Evolutionary conservation across 1,140 invertebrate species (phyloP).

Genomic region (Popillia japonica): DNA sequence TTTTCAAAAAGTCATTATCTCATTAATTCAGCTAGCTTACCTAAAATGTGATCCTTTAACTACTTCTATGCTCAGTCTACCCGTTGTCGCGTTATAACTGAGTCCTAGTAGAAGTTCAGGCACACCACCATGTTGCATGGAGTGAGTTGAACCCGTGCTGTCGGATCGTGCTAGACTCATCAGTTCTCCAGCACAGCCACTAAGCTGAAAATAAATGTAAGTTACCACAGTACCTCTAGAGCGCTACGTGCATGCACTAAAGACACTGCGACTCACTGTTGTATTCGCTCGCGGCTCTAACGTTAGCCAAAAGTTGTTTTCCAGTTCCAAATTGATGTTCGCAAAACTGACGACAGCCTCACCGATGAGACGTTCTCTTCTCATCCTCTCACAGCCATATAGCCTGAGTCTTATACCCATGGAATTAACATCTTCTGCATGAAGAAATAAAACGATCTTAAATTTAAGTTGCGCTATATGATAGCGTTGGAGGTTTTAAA

Average conservation of each 20-base stretch:
- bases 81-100: slow-evolving; percentile 92
- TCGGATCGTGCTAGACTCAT: slow-evolving; percentile 88
- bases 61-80: slow-evolving; percentile 89
- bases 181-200: slow-evolving; percentile 65
- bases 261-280: slow-evolving; percentile 68
- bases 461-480: no score
- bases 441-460: neutral
- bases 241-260: neutral
- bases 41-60: slow-evolving; percentile 94
- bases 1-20: no score
- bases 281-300: slow-evolving; percentile 83
- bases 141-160: slow-evolving; percentile 91
- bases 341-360: slow-evolving; percentile 89
- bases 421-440: slow-evolving; percentile 85
- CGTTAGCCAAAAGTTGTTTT: slow-evolving; percentile 88
- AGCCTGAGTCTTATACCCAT: slow-evolving; percentile 90
- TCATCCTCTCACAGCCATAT: slow-evolving; percentile 89
- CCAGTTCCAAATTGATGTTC: slow-evolving; percentile 84
- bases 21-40: slow-evolving; percentile 55
- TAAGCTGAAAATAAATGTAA: slow-evolving; percentile 50
- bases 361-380: slow-evolving; percentile 88
- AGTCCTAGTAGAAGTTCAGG: slow-evolving; percentile 89
- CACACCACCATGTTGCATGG: slow-evolving; percentile 87
- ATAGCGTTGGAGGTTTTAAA: no score
- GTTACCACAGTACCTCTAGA: slow-evolving; percentile 8